Evolutionary conservation across 2,888 invertebrate species (phyloP).

Genomic region (Himalopsyche anomala): DNA sequence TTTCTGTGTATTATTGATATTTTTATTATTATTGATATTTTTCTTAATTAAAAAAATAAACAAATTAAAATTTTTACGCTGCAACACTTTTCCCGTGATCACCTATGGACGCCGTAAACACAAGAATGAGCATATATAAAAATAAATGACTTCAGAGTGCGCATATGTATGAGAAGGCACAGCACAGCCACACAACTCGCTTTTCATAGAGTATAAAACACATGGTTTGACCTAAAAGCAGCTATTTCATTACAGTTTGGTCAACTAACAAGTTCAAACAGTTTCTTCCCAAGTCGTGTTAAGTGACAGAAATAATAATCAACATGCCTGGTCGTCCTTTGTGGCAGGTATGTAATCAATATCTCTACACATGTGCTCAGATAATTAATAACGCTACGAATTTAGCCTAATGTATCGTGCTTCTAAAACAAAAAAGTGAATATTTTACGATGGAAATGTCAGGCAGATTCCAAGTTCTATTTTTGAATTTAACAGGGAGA

Average conservation of each 20-base stretch:
- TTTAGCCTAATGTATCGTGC: neutral
- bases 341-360: conserved; percentile 80
- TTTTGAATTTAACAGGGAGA: conserved; percentile 55
- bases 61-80: conserved; percentile 45
- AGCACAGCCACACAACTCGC: conserved; percentile 43
- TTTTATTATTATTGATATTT: neutral
- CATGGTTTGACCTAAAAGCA: conserved; percentile 74
- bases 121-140: conserved; percentile 59
- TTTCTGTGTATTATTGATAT: too few relatives aligned
- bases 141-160: conserved; percentile 58
- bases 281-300: conserved; percentile 48
- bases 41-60: neutral
- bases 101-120: conserved; percentile 60
- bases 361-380: conserved; percentile 5
- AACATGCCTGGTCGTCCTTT: conserved; percentile 87
- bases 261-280: conserved; percentile 57
- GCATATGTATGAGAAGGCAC: conserved; percentile 50
- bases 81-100: conserved; percentile 48
- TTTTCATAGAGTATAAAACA: conserved; percentile 73
- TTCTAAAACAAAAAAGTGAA: conserved; percentile 16
- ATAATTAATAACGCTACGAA: conserved; percentile 14
- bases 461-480: conserved; percentile 29
- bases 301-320: conserved; percentile 54
- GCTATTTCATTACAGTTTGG: conserved; percentile 71
- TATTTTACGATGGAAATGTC: neutral